Base-by-base conservation (phyloP, 2,888 invertebrate species). In the Ochlodes sylvanus region DNA sequence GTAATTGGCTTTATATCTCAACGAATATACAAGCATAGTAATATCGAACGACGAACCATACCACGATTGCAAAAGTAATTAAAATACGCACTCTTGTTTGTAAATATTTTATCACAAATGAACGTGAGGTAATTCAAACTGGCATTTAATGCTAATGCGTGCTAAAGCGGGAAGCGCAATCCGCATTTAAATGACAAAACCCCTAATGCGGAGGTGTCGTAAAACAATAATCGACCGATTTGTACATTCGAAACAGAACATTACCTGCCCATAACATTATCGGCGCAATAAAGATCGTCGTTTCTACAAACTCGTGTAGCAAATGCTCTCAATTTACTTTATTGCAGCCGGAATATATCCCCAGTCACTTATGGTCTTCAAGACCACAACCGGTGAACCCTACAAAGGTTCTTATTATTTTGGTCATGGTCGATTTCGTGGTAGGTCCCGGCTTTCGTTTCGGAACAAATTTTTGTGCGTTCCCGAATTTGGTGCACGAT, bases 231-330 rank as follows among this genome's bases (percentile, higher is more conserved):
- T 85, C 83, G 79, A 80, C 76, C 85, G 85, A 86, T 91, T 88
- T 82, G 83, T 88, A 85, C 85, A 82, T 84, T 83, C 81, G 86
- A 80, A 87, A 86, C 87, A 88, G 84, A 85, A 80, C 90, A 90
- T 90, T 91, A 90, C 89, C 89, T 89, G 90, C 87, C 89, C 89
- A 89, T 92, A 88, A 90, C 90, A 90, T 91, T 92, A 92, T 90
- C 89, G 88, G 80, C 77, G 78, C 88, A 83, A 89, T 90, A 91
- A 92, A 90, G 85, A 88, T 89, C 80, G 83, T 84, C 87, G 85
- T 85, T 83, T 81, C 85, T 82, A 80, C 85, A 83, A 88, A 88
- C 88, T 88, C 90, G 85, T 87, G 88, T 86, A 88, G 87, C 90
- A 89, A 92, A 90, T 91, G 90, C 83, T 87, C 82, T 86, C 90